Conservation (phyloP, 2,888 invertebrate species). For the Nephrocerus scutellatus region DNA sequence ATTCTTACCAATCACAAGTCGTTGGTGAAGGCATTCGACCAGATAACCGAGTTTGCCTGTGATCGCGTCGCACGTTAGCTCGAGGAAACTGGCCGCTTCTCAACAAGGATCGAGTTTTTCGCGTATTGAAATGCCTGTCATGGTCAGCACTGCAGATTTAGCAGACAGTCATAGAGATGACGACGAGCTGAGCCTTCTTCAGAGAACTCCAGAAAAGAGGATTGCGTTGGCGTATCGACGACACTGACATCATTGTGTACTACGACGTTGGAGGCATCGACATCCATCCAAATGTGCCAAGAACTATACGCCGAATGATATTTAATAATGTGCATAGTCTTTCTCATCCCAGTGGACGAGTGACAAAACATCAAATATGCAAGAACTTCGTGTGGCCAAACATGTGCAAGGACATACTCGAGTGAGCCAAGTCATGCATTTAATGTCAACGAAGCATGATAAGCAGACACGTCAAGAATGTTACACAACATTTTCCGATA, state of each 20-base stretch:
- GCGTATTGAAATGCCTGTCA: conserved; percentile 7
- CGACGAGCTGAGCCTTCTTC: conserved; percentile 5
- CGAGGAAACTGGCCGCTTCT: conserved; percentile 6
- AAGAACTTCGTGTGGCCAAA: no score
- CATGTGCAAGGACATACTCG: no score
- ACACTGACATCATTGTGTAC: conserved; percentile 3
- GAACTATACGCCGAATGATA: background rate
- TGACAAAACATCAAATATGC: conserved; percentile 1
- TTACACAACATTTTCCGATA: conserved; percentile 9
- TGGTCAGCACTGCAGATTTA: conserved; percentile 1
- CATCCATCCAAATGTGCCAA: conserved; percentile 6
- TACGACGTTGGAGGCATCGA: no score
- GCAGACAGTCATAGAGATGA: conserved; percentile 3
- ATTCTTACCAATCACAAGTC: conserved; percentile 13
- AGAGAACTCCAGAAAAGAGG: conserved; percentile 1
- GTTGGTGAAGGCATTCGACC: conserved; percentile 5
- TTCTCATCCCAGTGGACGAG: conserved; percentile 7
- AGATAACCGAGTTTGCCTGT: conserved; percentile 11
- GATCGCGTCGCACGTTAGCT: conserved; percentile 7
- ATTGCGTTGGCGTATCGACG: conserved; percentile 4
- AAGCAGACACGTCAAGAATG: conserved; percentile 9
- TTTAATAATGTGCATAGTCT: conserved; percentile 5
- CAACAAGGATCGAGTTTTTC: background rate
- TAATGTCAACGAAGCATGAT: conserved; percentile 6
- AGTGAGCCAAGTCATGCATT: no score